phyloP scores from a whole-genome alignment of 2,888 invertebrate genomes.

The Caenorhabditis virilis region DNA sequence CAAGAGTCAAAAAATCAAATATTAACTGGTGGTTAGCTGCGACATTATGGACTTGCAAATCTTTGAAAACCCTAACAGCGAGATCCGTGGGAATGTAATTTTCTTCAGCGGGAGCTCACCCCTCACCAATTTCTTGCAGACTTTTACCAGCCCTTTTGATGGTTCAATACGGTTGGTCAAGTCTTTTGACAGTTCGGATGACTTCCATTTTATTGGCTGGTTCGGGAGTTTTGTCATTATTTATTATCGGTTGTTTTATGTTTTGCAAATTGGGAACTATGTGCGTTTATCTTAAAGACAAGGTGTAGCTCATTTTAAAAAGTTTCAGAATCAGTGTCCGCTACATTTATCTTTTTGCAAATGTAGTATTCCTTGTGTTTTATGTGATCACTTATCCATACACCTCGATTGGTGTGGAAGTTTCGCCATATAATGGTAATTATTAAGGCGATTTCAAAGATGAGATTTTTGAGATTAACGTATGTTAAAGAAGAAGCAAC shows the following conservation, averaged over 20 bases:
- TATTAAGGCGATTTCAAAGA: too few relatives aligned
- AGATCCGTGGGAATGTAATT: conserved; percentile 37
- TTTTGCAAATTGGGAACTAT: conserved; percentile 32
- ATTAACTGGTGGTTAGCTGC: conserved; percentile 33
- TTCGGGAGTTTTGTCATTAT: conserved; percentile 27
- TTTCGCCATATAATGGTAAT: conserved; percentile 23
- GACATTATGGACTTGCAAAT: conserved; percentile 32
- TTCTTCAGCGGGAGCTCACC: too few relatives aligned
- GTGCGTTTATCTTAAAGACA: too few relatives aligned
- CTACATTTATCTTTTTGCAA: conserved; percentile 22
- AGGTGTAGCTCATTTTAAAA: too few relatives aligned
- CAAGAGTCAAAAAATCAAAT: conserved; percentile 29
- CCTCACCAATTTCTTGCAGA: conserved; percentile 8
- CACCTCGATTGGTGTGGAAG: conserved; percentile 42
- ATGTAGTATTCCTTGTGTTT: conserved; percentile 34
- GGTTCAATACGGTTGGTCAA: conserved; percentile 39
- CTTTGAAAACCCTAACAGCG: conserved; percentile 30
- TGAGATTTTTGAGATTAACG: too few relatives aligned
- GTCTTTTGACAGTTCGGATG: conserved; percentile 30
- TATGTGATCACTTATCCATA: conserved; percentile 57
- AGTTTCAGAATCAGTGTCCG: conserved; percentile 22
- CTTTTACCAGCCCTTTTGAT: conserved; percentile 29
- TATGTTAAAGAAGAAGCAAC: too few relatives aligned
- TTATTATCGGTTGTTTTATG: conserved; percentile 35
- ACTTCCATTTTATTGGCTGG: conserved; percentile 34